These are phyloP conservation scores for Microctenopoma lineatum DNA, from an alignment of 2,797 vertebrate species.

Conservation along the genomic window DNA sequence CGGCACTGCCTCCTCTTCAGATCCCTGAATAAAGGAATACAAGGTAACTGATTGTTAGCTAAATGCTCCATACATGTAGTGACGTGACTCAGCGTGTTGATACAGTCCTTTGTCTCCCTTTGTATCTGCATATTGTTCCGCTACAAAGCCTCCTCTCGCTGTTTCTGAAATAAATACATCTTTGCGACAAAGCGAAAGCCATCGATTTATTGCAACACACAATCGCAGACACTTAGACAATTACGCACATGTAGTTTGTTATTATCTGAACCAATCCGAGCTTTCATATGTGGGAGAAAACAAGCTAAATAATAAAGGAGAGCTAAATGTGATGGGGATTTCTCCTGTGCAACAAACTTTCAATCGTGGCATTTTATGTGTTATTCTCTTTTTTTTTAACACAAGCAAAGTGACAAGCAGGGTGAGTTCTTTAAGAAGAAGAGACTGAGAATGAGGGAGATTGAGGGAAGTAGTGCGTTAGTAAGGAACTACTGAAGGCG, in stretches of 20 bases:
- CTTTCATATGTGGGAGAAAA: slow-evolving; percentile 39
- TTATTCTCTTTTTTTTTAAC: slow-evolving; percentile 34
- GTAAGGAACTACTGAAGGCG: slow-evolving; percentile 71
- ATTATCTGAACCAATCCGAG: slow-evolving; percentile 66
- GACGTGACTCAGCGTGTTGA: slow-evolving; percentile 14
- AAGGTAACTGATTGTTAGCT: slow-evolving; percentile 45
- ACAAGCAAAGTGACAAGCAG: slow-evolving; percentile 66
- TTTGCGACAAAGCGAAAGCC: slow-evolving; percentile 44
- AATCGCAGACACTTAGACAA: slow-evolving; percentile 54
- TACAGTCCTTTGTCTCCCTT: slow-evolving; percentile 30
- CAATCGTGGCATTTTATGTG: slow-evolving; percentile 38
- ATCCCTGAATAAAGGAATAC: slow-evolving; percentile 31
- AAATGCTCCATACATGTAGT: slow-evolving; percentile 37
- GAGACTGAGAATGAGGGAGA: slow-evolving; percentile 37
- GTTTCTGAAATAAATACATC: slow-evolving; percentile 53
- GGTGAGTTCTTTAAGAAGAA: slow-evolving; percentile 64
- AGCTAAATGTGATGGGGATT: slow-evolving; percentile 20
- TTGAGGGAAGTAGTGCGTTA: slow-evolving; percentile 39
- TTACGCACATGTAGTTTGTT: slow-evolving; percentile 39
- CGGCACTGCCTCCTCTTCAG: slow-evolving; percentile 4
- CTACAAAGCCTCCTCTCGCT: slow-evolving; percentile 41
- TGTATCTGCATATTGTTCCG: slow-evolving; percentile 38
- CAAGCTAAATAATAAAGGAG: slow-evolving; percentile 22
- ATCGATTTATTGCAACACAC: slow-evolving; percentile 51
- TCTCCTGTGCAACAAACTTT: slow-evolving; percentile 32